Evolutionary conservation across 1,140 invertebrate genomes (phyloP), one percentile per base, ranked within the genome.

Genomic region (Archivesica marissinica): DNA sequence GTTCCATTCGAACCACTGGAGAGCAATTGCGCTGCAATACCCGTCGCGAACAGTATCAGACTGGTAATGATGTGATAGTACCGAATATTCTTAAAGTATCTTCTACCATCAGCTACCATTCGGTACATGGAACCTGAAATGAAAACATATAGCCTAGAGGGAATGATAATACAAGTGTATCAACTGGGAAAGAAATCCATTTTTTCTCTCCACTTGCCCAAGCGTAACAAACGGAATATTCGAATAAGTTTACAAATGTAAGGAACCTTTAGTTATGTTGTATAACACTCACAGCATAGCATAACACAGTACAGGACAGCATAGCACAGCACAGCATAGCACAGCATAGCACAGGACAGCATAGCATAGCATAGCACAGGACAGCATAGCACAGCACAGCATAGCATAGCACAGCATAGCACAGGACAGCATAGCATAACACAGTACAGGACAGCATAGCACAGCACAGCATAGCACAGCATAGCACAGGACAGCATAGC

Each of bases 301-400:
- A 87, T 81, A 87, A 72, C 56, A 86, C 70, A 86, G 68, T 77
- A 84, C 85, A 86, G 59, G 66, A 86, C 85, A 86, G 81, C n/a
- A 87, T 81, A 85, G 74, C 25, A 87, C 86, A 87, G 50, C 47
- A 70, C 50, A 85, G 61, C 30, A 87, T 74, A 85, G 61, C 66
- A 85, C 59, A 85, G 81, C 39, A 86, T 61, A 66, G 78, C 38
- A 81, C 44, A 68, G 59, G 23, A 80, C 66, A 83, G 44, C 64
- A 75, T n/a, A 39, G 44, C 33, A 83, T 44, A 50, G 50, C 28
- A 39, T 33, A 54, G 68, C 70, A 83, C 70, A 47, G 68, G 23
- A 61, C 47, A 50, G 68, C 35, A 76, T 35, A 70, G 25, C 1
- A 2, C 28, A 70, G 2, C 35, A 70, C 41, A n/a, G 79, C 82